Conservation (phyloP, 1,140 invertebrate species). For the Procambarus clarkii region DNA sequence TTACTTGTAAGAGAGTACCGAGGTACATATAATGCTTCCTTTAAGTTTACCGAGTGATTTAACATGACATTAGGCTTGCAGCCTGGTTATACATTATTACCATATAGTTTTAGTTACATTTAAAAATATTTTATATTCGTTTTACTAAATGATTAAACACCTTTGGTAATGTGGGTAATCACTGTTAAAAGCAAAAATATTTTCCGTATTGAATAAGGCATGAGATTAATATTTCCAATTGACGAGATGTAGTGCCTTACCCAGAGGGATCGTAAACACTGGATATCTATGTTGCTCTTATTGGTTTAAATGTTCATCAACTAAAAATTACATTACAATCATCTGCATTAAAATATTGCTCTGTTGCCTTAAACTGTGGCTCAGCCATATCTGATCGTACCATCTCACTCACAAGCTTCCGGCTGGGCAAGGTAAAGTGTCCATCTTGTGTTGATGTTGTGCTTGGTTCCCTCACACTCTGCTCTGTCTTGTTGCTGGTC, state of each 20-base stretch:
- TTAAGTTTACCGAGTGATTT: background rate
- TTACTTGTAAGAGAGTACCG: background rate
- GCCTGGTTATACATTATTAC: background rate
- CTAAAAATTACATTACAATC: background rate
- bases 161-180: background rate
- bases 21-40: background rate
- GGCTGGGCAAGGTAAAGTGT: slow-evolving; percentile 72
- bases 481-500: slow-evolving; percentile 47
- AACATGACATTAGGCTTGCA: background rate
- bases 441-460: slow-evolving; percentile 48
- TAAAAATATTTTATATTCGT: background rate
- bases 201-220: background rate
- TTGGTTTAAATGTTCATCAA: slow-evolving; percentile 17
- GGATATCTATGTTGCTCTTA: background rate
- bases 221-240: slow-evolving; percentile 1
- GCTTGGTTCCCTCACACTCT: slow-evolving; percentile 54
- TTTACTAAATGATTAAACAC: background rate
- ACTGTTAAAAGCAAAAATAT: slow-evolving; percentile 2
- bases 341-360: slow-evolving; percentile 24
- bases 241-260: slow-evolving; percentile 38
- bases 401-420: slow-evolving; percentile 68
- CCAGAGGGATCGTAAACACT: slow-evolving; percentile 19
- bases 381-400: background rate
- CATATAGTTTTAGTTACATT: background rate
- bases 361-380: slow-evolving; percentile 15